These are phyloP conservation scores for Brachylomia viminalis DNA, from an alignment of 2,888 invertebrate species.

Conservation along the genomic window DNA sequence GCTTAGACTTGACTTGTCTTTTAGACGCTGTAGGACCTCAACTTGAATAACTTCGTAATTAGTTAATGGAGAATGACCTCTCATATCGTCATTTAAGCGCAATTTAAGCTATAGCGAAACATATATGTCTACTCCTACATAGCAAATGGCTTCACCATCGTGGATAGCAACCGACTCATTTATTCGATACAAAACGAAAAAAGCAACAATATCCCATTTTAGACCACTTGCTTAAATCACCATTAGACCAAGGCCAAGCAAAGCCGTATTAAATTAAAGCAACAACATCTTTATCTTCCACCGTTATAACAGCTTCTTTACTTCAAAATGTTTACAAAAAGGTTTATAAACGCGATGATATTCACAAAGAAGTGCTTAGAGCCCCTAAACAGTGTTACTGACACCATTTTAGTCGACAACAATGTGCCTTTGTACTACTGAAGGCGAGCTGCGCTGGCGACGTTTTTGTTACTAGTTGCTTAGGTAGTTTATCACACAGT, in stretches of 20 bases:
- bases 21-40: not conserved
- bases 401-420: conserved; percentile 60
- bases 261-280: not conserved
- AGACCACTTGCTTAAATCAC: not conserved
- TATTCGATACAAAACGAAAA: not conserved
- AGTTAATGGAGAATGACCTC: not conserved
- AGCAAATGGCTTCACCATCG: not conserved
- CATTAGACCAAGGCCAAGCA: not conserved
- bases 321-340: conserved; percentile 26
- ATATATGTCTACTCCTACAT: not conserved
- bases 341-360: conserved; percentile 2
- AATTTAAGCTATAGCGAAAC: not conserved
- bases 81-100: not conserved
- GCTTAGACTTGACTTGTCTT: not conserved
- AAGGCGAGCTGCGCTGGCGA: conserved; percentile 42
- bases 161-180: not conserved
- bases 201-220: not conserved
- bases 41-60: not conserved
- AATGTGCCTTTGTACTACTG: conserved; percentile 60
- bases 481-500: conserved; percentile 9
- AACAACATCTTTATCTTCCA: not conserved
- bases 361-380: conserved; percentile 14
- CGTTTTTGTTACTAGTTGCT: conserved; percentile 24
- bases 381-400: conserved; percentile 36
- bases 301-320: not conserved